phyloP scores from a whole-genome alignment of 2,888 invertebrate genomes.

The Latrodectus hesperus region DNA sequence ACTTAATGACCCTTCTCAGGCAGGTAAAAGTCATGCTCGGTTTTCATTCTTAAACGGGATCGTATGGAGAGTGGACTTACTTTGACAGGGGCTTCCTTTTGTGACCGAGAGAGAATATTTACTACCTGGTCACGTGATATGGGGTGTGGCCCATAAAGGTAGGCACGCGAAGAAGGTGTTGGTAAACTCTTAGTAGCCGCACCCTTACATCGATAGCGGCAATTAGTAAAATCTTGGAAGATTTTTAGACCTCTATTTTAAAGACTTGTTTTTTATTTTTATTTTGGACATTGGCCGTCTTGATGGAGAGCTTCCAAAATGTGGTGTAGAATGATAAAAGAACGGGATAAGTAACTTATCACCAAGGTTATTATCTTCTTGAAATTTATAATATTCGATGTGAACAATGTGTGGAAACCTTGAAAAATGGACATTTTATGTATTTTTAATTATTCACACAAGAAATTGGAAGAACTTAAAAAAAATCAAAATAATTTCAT shows the following conservation, averaged over 20 bases:
- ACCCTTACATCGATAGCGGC: conserved; percentile 55
- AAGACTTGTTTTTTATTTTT: background rate
- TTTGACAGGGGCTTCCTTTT: conserved; percentile 24
- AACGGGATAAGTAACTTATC: too few relatives aligned
- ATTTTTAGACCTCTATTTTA: conserved; percentile 38
- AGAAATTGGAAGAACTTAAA: too few relatives aligned
- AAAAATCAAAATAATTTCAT: too few relatives aligned
- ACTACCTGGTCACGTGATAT: conserved; percentile 60
- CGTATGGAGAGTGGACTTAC: conserved; percentile 8
- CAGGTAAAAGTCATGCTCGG: conserved; percentile 5
- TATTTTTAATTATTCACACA: too few relatives aligned
- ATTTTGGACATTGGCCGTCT: too few relatives aligned
- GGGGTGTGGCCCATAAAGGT: conserved; percentile 55
- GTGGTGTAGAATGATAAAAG: too few relatives aligned
- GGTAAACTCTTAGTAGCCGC: conserved; percentile 57
- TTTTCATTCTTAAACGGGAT: conserved; percentile 26
- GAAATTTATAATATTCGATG: too few relatives aligned
- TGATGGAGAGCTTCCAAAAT: too few relatives aligned
- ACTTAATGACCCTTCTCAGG: conserved; percentile 43
- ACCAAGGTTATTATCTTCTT: too few relatives aligned
- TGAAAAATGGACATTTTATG: too few relatives aligned
- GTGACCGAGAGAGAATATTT: conserved; percentile 51
- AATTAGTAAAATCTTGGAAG: conserved; percentile 63
- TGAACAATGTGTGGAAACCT: too few relatives aligned
- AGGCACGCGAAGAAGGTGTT: conserved; percentile 49